These are phyloP conservation scores for Chironomus tentans DNA, from an alignment of 2,888 invertebrate genomes.

Conservation along the genomic window DNA sequence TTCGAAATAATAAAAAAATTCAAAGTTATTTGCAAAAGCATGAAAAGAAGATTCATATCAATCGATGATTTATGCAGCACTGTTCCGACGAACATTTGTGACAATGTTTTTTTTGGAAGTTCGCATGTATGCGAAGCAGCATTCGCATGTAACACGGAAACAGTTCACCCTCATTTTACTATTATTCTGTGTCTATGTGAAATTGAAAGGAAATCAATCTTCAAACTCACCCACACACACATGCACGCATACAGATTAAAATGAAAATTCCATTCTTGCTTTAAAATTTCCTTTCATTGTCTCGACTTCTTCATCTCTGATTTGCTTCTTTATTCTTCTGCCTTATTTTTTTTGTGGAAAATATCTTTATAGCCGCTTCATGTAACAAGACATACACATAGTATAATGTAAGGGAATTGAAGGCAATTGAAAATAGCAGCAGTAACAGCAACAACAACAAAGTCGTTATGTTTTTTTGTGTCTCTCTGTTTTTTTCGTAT, in stretches of 20 bases:
- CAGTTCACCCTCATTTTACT: background rate
- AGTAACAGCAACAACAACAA: slow-evolving; percentile 14
- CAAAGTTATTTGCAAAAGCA: too few relatives aligned
- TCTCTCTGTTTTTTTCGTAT: background rate
- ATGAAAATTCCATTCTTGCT: background rate
- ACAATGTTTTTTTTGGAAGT: background rate
- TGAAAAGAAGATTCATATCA: slow-evolving; percentile 18
- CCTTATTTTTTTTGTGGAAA: background rate
- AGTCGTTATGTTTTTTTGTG: slow-evolving; percentile 2
- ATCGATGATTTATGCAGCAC: slow-evolving; percentile 21
- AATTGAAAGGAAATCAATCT: background rate
- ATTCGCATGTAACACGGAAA: background rate
- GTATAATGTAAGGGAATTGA: background rate
- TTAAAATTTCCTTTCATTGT: slow-evolving; percentile 11
- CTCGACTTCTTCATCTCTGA: background rate
- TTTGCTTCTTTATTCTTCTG: background rate
- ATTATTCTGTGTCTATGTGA: background rate
- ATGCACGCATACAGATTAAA: background rate
- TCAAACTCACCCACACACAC: background rate
- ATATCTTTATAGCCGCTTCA: slow-evolving; percentile 18
- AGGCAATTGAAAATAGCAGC: background rate
- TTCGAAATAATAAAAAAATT: too few relatives aligned
- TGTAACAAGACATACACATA: slow-evolving; percentile 4
- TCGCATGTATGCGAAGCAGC: background rate
- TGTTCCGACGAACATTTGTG: slow-evolving; percentile 1